phyloP scores from a whole-genome alignment of 2,888 invertebrate genomes.

The Lithophane leautieri region DNA sequence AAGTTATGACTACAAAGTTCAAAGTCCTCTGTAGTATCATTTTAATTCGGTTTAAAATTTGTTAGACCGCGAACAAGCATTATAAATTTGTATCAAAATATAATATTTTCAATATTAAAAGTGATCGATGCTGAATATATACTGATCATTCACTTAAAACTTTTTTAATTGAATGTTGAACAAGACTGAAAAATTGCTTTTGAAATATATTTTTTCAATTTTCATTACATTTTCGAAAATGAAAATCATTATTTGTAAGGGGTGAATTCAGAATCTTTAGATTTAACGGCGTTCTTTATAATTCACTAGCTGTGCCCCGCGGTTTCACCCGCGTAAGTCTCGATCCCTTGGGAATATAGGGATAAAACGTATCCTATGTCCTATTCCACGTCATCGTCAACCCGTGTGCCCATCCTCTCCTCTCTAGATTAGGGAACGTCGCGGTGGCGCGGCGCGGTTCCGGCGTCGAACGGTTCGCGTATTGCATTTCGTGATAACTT shows the following conservation, averaged over 20 bases:
- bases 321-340: no score
- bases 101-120: not conserved
- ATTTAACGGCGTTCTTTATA: not conserved
- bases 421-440: no score
- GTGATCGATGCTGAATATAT: slow-evolving; percentile 4
- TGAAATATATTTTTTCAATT: slow-evolving; percentile 8
- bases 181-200: slow-evolving; percentile 17
- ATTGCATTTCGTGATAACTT: no score
- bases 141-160: slow-evolving; percentile 27
- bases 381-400: no score
- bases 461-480: no score
- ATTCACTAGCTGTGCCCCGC: no score
- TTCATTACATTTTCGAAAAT: slow-evolving; percentile 8
- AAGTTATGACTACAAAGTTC: slow-evolving; percentile 30
- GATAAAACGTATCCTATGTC: no score
- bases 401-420: no score
- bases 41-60: slow-evolving; percentile 5
- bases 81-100: not conserved
- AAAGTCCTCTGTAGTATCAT: not conserved
- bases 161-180: slow-evolving; percentile 28
- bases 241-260: not conserved
- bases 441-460: no score
- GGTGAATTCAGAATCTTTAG: not conserved
- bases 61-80: not conserved
- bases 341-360: no score